A percentile compares a stretch with the other conserved stretches of the same genome.
These are phyloP conservation scores for Hirtodrosophila cameraria DNA, from an alignment of 2,888 invertebrate species.

Conservation along the genomic window DNA sequence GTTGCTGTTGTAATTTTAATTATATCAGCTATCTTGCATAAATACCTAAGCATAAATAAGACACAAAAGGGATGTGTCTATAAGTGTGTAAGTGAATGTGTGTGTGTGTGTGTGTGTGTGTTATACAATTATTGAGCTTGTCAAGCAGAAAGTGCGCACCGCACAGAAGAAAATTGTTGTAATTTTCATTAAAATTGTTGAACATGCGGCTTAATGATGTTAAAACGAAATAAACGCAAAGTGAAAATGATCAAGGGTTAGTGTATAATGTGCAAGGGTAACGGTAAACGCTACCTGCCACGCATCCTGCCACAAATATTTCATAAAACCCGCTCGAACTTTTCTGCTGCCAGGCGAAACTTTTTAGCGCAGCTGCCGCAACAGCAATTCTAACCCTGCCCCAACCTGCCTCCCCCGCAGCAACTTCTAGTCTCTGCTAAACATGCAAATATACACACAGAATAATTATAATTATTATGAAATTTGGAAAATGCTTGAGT, in stretches of 20 bases:
- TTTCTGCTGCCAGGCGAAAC: conserved; percentile 31
- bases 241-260: conserved; percentile 35
- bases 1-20: conserved; percentile 42
- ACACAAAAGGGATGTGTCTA: not conserved
- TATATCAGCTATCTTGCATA: conserved; percentile 23
- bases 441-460: conserved; percentile 64
- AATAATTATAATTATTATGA: conserved; percentile 77
- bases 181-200: conserved; percentile 55
- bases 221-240: conserved; percentile 18
- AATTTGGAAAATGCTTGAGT: conserved; percentile 57
- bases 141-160: conserved; percentile 47
- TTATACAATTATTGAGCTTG: conserved; percentile 67
- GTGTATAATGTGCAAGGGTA: not conserved
- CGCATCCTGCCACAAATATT: conserved; percentile 62
- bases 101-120: conserved; percentile 10
- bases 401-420: not conserved
- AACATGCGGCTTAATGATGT: conserved; percentile 53
- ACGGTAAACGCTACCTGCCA: conserved; percentile 31
- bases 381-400: not conserved
- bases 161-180: conserved; percentile 36
- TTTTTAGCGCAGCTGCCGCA: conserved; percentile 49
- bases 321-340: conserved; percentile 39
- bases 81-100: not conserved
- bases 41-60: conserved; percentile 37
- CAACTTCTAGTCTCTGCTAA: conserved; percentile 19